Evolutionary conservation across 2,888 invertebrate species (phyloP), one percentile per base, ranked within the genome.

Genomic region (Mycogona germanica): DNA sequence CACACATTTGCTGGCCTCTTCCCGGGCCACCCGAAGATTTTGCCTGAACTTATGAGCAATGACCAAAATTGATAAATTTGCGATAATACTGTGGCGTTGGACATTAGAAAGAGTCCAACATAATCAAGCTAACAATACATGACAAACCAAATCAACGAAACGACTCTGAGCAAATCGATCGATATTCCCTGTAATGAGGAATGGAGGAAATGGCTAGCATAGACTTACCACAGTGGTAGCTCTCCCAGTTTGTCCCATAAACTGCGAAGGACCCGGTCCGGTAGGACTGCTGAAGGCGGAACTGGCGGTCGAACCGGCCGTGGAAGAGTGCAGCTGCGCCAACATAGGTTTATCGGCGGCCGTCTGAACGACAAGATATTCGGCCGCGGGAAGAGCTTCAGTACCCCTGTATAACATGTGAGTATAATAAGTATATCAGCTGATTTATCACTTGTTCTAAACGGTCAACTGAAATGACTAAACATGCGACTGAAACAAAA

Each of bases 291-390:
- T 54, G 25, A 42, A 47, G 1, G 59, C 55, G 14, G 59, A 58
- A 17, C 58, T 57, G 12, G 56, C 56, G 14, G 57, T 55, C 14
- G 58, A 57, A 29, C 52, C 53, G 25, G 54, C 49, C 12, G 49
- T 26, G 3, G 54, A 52, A n/a, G 47, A 49, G n/a, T 46, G 48
- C 25, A 72, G 70, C 61, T 75, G 74, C 54, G 71, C 70, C 28
- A 74, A 66, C 50, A 72, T 63, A 9, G 74, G 71, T 54, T 73
- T 70, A 65, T 80, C 80, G 25, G 74, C 71, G 21, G 80, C 77
- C 28, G 77, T 76, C 72, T 93, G 92, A 61, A 95, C 91, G 52
- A 96, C 86, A 66, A 95, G 76, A 75, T 93, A 96, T 65, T 88
- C 86, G 51, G 86, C 82, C 58, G 81, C 78, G 45, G 82, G 81